Conservation (phyloP, 2,797 vertebrate genomes). For the Lemur catta region DNA sequence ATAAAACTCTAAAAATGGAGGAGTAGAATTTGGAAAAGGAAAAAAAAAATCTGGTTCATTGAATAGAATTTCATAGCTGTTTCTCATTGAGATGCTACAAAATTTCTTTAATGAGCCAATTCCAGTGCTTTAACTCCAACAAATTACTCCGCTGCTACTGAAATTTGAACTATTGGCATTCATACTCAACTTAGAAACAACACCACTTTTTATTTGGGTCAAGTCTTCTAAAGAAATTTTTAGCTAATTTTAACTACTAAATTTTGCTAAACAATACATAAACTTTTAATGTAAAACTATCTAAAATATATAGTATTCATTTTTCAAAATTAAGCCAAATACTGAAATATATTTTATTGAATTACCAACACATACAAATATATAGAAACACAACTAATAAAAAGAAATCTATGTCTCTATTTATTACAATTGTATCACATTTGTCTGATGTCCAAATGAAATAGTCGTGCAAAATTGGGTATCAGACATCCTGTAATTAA, state of each 20-base stretch:
- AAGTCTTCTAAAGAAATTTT: conserved; percentile 7
- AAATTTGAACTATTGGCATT: not conserved
- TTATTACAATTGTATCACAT: not conserved
- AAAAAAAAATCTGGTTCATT: conserved; percentile 36
- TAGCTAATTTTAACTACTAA: not conserved
- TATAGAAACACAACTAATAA: not conserved
- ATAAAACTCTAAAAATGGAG: conserved; percentile 53
- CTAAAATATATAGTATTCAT: not conserved
- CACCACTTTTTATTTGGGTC: not conserved
- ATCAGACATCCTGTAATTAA: not conserved
- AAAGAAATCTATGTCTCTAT: not conserved
- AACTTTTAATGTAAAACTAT: conserved; percentile 6
- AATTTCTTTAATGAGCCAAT: conserved; percentile 11
- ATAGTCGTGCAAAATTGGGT: not conserved
- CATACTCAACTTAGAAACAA: not conserved
- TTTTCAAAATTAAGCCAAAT: conserved; percentile 49
- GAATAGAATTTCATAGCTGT: conserved; percentile 4
- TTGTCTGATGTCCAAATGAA: conserved; percentile 4
- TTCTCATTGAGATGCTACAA: conserved; percentile 29
- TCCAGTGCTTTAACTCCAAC: not conserved
- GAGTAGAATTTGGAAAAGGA: conserved; percentile 46
- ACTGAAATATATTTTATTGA: conserved; percentile 15
- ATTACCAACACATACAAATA: not conserved
- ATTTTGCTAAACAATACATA: not conserved
- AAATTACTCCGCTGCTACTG: not conserved